Conservation (phyloP, 2,888 invertebrate species). For the Leucoptera coffeella region DNA sequence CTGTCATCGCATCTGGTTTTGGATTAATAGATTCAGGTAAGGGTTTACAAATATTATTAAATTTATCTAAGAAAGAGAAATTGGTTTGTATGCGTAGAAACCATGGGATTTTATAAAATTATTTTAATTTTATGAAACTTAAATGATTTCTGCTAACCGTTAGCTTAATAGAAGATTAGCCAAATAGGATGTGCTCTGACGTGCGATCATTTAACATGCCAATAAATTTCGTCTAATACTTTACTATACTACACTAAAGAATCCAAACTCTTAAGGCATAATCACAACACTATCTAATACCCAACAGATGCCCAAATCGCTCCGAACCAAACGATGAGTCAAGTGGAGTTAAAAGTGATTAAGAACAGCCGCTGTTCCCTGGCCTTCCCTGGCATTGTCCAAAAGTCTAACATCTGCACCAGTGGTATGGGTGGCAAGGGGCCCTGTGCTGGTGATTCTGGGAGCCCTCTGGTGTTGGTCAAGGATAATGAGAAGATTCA, state of each 20-base stretch:
- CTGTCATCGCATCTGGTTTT: conserved; percentile 20
- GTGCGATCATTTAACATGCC: no score
- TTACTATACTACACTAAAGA: neutral
- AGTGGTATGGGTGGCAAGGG: no score
- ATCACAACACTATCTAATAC: neutral
- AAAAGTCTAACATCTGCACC: no score
- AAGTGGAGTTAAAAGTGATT: conserved; percentile 13
- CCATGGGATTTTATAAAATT: neutral
- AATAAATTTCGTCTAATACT: neutral
- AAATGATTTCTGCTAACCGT: no score
- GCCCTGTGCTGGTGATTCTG: conserved; percentile 28
- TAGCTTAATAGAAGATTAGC: no score
- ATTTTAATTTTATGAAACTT: no score
- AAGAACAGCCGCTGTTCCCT: conserved; percentile 12
- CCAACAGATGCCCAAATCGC: conserved; percentile 10
- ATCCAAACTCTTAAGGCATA: neutral
- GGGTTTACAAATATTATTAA: conserved; percentile 2
- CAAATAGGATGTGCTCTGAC: no score
- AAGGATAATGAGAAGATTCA: conserved; percentile 10
- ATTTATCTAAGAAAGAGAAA: no score
- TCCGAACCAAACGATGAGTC: conserved; percentile 10
- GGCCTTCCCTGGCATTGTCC: conserved; percentile 10
- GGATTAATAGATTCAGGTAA: conserved; percentile 15
- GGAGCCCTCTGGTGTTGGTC: conserved; percentile 15
- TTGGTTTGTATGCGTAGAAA: neutral